Percentiles rank a stretch among this genome's conserved stretches.
Conservation (phyloP, 1,140 invertebrate species). For the Aricia agestis region DNA sequence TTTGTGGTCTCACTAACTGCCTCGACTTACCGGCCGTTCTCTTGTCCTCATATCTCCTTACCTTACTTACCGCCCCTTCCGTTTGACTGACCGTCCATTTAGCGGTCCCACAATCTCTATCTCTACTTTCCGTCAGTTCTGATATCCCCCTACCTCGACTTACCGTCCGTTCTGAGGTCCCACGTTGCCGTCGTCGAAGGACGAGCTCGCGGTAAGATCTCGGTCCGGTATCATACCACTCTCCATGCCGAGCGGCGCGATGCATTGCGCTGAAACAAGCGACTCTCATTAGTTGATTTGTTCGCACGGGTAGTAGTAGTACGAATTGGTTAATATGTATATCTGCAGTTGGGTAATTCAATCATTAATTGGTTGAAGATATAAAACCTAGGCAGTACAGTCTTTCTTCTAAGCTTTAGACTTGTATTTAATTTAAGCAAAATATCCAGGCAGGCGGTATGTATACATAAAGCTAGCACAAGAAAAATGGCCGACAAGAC, state of each 20-base stretch:
- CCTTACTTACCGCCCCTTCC: slow-evolving; percentile 91
- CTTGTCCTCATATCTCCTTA: slow-evolving; percentile 91
- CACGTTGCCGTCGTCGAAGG: slow-evolving; percentile 92
- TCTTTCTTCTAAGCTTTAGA: too few relatives aligned
- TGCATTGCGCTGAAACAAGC: slow-evolving; percentile 85
- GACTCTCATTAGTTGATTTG: not conserved
- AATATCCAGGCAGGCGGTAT: too few relatives aligned
- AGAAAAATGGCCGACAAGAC: too few relatives aligned
- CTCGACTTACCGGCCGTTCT: slow-evolving; percentile 87
- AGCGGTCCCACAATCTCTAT: slow-evolving; percentile 78
- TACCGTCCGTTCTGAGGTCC: slow-evolving; percentile 94
- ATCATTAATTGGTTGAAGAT: too few relatives aligned
- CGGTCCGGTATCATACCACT: slow-evolving; percentile 90
- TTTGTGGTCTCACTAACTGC: not conserved
- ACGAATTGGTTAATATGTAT: too few relatives aligned
- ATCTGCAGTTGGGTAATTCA: too few relatives aligned
- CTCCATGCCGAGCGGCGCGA: slow-evolving; percentile 91
- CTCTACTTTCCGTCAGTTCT: slow-evolving; percentile 56
- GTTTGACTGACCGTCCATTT: slow-evolving; percentile 89
- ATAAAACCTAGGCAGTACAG: too few relatives aligned
- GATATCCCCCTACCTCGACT: slow-evolving; percentile 24
- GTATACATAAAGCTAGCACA: too few relatives aligned
- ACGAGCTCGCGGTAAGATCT: slow-evolving; percentile 91
- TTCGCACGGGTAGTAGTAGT: too few relatives aligned
- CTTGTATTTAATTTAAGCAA: too few relatives aligned